phyloP scores from a whole-genome alignment of 2,888 invertebrate genomes.

The Aleiodes testaceus region DNA sequence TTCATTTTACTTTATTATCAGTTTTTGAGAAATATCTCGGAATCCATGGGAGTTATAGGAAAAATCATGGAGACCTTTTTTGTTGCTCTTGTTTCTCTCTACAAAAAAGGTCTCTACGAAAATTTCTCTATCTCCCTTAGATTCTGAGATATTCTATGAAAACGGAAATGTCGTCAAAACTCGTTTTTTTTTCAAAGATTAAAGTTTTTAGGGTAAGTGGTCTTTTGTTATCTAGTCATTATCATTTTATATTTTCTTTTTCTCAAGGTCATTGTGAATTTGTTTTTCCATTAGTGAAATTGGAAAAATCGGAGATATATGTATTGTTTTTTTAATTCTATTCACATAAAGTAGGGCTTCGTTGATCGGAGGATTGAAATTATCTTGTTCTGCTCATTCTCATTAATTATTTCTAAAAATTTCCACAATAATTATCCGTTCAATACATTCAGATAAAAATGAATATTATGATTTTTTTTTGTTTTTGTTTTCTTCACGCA shows the following conservation, averaged over 20 bases:
- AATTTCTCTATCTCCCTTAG: too few relatives aligned
- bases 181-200: slow-evolving; percentile 11
- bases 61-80: too few relatives aligned
- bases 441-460: too few relatives aligned
- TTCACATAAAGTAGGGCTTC: too few relatives aligned
- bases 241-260: background rate
- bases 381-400: background rate
- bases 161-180: slow-evolving; percentile 1
- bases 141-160: background rate
- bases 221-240: slow-evolving; percentile 20
- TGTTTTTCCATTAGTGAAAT: background rate
- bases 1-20: background rate
- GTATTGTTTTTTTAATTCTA: background rate
- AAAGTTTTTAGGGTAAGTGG: background rate
- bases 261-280: slow-evolving; percentile 4
- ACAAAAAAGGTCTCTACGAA: too few relatives aligned
- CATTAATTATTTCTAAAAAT: background rate
- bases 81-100: too few relatives aligned
- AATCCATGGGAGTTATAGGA: too few relatives aligned
- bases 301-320: background rate
- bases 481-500: background rate
- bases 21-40: too few relatives aligned
- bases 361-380: background rate
- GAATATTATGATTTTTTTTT: background rate
- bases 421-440: background rate